These are phyloP conservation scores for Megaceryle alcyon DNA, from an alignment of 2,797 vertebrate genomes.

Conservation along the genomic window DNA sequence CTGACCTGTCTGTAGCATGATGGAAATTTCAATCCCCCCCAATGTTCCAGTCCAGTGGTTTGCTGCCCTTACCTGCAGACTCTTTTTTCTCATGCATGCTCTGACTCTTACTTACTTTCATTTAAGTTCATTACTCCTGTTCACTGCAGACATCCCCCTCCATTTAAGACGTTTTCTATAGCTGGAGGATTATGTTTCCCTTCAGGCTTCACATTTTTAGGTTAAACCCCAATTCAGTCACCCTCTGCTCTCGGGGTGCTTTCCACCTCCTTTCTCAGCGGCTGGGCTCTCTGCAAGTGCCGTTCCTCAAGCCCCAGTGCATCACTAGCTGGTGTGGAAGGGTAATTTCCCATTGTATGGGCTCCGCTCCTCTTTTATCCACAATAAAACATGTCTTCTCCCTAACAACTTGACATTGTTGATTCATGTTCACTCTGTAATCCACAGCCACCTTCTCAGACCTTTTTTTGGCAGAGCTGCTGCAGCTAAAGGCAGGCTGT, in stretches of 20 bases:
- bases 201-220: background rate
- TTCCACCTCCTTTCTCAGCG: background rate
- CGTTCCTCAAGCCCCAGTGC: background rate
- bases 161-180: background rate
- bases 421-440: background rate
- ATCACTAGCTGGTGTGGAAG: background rate
- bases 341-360: background rate
- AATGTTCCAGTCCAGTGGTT: background rate
- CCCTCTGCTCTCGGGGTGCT: background rate
- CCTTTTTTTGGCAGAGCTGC: background rate
- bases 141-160: background rate
- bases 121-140: background rate
- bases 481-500: background rate
- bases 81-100: background rate
- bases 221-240: background rate
- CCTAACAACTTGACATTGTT: background rate
- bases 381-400: background rate
- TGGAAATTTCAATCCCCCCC: background rate
- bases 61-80: background rate
- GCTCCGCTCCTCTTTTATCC: background rate
- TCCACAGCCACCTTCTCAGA: background rate
- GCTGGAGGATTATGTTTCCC: background rate
- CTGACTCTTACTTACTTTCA: background rate
- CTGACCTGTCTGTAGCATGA: background rate
- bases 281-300: background rate